Conservation (phyloP, 2,113 vertebrate genomes). For the Gadus macrocephalus region DNA sequence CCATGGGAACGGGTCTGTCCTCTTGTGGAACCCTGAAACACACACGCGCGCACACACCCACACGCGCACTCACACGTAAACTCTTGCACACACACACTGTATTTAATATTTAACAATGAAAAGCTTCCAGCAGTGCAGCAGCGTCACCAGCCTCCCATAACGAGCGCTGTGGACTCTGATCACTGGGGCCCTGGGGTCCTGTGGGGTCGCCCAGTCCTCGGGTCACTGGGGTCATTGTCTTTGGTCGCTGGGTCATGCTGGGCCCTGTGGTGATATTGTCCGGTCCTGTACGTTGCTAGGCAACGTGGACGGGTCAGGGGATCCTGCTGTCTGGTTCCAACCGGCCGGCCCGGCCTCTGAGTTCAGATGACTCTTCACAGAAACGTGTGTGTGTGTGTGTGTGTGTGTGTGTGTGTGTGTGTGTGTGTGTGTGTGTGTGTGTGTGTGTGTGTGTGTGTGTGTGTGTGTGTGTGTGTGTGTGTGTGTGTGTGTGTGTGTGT, state of each 20-base stretch:
- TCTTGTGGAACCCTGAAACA: slow-evolving; percentile 1
- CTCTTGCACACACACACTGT: too few species aligned
- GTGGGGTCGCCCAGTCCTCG: too few species aligned
- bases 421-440: too few species aligned
- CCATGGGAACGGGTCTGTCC: slow-evolving; percentile 51
- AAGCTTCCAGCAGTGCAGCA: too few species aligned
- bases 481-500: too few species aligned
- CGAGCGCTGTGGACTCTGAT: too few species aligned
- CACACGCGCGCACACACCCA: not conserved
- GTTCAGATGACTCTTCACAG: slow-evolving; percentile 11
- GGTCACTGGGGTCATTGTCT: too few species aligned
- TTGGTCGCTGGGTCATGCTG: not conserved
- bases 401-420: too few species aligned
- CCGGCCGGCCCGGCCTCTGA: slow-evolving; percentile 31
- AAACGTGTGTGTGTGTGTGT: slow-evolving; percentile 12
- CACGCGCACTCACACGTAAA: not conserved
- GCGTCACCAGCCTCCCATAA: too few species aligned
- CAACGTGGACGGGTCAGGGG: slow-evolving; percentile 59
- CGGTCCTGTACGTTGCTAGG: slow-evolving; percentile 68
- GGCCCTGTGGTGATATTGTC: slow-evolving; percentile 51
- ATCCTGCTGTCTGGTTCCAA: slow-evolving; percentile 53
- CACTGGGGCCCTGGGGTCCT: not conserved
- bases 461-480: not conserved
- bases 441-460: not conserved
- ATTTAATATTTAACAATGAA: not conserved